Evolutionary conservation across 2,888 invertebrate species (phyloP).

Genomic region (Tolmerus cingulatus): DNA sequence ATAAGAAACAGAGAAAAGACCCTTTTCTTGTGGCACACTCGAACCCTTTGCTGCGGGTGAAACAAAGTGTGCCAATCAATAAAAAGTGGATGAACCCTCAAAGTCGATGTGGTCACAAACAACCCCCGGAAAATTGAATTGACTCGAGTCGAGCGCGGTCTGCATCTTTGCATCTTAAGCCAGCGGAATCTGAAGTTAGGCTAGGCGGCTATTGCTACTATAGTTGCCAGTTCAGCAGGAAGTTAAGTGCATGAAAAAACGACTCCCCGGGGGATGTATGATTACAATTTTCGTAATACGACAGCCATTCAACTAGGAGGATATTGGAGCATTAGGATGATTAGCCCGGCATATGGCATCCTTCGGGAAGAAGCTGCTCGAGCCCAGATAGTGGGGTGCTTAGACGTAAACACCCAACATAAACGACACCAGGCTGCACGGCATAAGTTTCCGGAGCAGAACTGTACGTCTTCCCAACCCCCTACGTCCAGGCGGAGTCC

Average conservation of each 20-base stretch:
- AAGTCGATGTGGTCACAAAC: background rate
- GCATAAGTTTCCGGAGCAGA: background rate
- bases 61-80: background rate
- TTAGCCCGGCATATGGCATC: slow-evolving; percentile 10
- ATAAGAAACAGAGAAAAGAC: background rate
- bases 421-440: background rate
- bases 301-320: background rate
- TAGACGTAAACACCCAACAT: slow-evolving; percentile 8
- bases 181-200: too few relatives aligned
- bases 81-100: background rate
- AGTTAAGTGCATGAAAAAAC: background rate
- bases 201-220: too few relatives aligned
- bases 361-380: background rate
- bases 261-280: background rate
- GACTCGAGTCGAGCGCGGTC: background rate
- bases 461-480: background rate
- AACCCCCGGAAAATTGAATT: background rate
- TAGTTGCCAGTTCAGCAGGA: background rate
- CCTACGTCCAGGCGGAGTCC: background rate
- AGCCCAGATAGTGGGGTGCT: slow-evolving; percentile 5
- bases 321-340: slow-evolving; percentile 24
- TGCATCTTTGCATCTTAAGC: background rate
- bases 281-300: slow-evolving; percentile 5
- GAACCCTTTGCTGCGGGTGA: background rate
- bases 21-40: background rate